These are phyloP conservation scores for Anadara kagoshimensis DNA, from an alignment of 1,140 invertebrate species.

Conservation along the genomic window DNA sequence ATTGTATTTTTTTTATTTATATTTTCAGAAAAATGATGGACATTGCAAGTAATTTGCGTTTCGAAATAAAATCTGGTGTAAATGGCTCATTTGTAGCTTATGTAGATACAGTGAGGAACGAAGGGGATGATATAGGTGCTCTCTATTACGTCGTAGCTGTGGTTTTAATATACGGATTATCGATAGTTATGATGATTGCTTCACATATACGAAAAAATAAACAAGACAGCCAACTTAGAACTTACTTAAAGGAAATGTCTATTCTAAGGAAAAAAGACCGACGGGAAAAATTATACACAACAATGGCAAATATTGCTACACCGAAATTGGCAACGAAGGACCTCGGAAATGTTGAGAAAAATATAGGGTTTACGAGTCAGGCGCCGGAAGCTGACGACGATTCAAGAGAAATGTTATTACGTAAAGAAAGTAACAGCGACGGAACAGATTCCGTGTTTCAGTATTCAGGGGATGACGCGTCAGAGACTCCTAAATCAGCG, in stretches of 20 bases:
- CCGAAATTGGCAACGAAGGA: slow-evolving; percentile 17
- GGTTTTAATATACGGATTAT: slow-evolving; percentile 70
- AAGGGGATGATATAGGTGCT: slow-evolving; percentile 67
- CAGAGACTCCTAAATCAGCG: slow-evolving; percentile 30
- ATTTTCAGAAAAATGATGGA: slow-evolving; percentile 54
- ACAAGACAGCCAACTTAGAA: slow-evolving; percentile 67
- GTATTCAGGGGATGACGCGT: slow-evolving; percentile 29
- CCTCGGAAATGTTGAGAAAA: slow-evolving; percentile 22
- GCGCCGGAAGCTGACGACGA: slow-evolving; percentile 45
- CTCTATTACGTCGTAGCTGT: slow-evolving; percentile 72
- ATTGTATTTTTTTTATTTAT: neutral
- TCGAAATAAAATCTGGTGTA: slow-evolving; percentile 58
- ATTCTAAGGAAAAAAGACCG: slow-evolving; percentile 62
- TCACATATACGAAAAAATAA: slow-evolving; percentile 72
- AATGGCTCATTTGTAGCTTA: slow-evolving; percentile 48
- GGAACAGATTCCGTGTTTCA: slow-evolving; percentile 51
- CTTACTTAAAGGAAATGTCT: slow-evolving; percentile 71
- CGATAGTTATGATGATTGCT: slow-evolving; percentile 73
- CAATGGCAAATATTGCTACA: slow-evolving; percentile 53
- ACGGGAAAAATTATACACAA: slow-evolving; percentile 59
- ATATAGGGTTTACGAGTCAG: slow-evolving; percentile 16
- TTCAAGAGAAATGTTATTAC: slow-evolving; percentile 39
- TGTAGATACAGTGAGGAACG: slow-evolving; percentile 48
- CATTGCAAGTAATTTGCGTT: slow-evolving; percentile 47
- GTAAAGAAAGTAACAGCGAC: slow-evolving; percentile 43